Evolutionary conservation across 2,113 vertebrate genomes (phyloP).

Genomic region (Centropristis striata): DNA sequence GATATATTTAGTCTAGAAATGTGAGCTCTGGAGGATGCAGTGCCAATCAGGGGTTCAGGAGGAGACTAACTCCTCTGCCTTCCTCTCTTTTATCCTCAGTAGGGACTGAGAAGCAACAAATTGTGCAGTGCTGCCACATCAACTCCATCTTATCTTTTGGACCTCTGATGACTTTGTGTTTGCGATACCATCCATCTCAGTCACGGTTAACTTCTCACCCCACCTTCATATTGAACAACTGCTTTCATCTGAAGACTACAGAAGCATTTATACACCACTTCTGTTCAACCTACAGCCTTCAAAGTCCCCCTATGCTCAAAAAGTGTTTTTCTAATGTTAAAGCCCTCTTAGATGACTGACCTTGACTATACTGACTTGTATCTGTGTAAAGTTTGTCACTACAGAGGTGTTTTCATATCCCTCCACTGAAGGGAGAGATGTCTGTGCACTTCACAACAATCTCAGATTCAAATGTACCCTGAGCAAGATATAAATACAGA

Average conservation of each 20-base stretch:
- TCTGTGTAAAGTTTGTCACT: too few relatives aligned
- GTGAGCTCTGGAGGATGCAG: neutral
- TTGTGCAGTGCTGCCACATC: neutral
- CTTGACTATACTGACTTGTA: too few relatives aligned
- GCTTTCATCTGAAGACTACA: neutral
- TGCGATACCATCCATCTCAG: neutral
- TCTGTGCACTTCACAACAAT: too few relatives aligned
- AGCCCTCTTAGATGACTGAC: too few relatives aligned
- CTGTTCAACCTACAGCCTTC: neutral
- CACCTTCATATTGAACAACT: neutral
- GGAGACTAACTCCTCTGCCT: neutral
- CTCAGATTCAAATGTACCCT: too few relatives aligned
- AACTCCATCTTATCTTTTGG: neutral
- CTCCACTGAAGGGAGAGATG: too few relatives aligned
- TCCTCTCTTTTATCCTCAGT: too few relatives aligned
- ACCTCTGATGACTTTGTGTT: neutral
- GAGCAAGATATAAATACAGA: too few relatives aligned
- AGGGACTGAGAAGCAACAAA: neutral
- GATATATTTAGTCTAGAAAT: constrained; percentile 3
- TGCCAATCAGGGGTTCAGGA: neutral
- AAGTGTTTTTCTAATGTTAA: too few relatives aligned
- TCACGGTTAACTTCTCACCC: neutral
- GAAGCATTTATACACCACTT: neutral
- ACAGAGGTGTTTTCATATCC: too few relatives aligned
- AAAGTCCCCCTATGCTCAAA: too few relatives aligned